phyloP scores from a whole-genome alignment of 2,888 invertebrate genomes.

The Ashinkailepas kermadecensis region DNA sequence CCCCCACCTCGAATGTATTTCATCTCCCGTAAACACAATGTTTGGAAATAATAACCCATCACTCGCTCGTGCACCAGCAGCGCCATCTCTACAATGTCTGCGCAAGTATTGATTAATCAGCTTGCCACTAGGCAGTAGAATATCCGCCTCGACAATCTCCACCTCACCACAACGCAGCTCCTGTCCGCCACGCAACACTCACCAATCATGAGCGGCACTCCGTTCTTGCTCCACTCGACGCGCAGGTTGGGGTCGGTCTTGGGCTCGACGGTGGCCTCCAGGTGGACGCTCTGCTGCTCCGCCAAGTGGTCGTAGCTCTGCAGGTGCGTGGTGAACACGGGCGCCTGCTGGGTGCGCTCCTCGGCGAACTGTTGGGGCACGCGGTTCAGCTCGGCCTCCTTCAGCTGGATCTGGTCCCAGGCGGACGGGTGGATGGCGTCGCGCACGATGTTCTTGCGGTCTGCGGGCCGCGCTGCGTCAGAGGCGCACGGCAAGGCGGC shows the following conservation, averaged over 20 bases:
- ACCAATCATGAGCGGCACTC: slow-evolving; percentile 71
- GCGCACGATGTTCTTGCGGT: slow-evolving; percentile 56
- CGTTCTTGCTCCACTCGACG: slow-evolving; percentile 87
- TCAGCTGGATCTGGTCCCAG: slow-evolving; percentile 82
- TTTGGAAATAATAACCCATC: too few species aligned
- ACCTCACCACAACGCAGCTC: too few species aligned
- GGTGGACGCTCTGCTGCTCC: slow-evolving; percentile 76
- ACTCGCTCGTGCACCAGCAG: too few species aligned
- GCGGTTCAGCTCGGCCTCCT: slow-evolving; percentile 85
- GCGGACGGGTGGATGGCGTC: slow-evolving; percentile 83
- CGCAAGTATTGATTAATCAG: too few species aligned
- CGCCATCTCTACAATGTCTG: too few species aligned
- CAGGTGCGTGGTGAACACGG: slow-evolving; percentile 89
- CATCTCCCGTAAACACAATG: too few species aligned
- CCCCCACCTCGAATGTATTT: too few species aligned
- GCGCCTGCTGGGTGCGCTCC: slow-evolving; percentile 52
- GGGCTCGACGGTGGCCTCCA: slow-evolving; percentile 87
- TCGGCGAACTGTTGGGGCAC: slow-evolving; percentile 74
- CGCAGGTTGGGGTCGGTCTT: slow-evolving; percentile 77
- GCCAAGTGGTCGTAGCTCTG: slow-evolving; percentile 68
- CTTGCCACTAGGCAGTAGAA: too few species aligned
- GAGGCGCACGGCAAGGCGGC: too few species aligned
- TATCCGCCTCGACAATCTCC: too few species aligned
- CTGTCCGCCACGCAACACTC: slow-evolving; percentile 19
- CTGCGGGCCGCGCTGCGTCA: slow-evolving; percentile 26